Base-by-base conservation (phyloP, 2,113 vertebrate species). In the Microtus montanus region DNA sequence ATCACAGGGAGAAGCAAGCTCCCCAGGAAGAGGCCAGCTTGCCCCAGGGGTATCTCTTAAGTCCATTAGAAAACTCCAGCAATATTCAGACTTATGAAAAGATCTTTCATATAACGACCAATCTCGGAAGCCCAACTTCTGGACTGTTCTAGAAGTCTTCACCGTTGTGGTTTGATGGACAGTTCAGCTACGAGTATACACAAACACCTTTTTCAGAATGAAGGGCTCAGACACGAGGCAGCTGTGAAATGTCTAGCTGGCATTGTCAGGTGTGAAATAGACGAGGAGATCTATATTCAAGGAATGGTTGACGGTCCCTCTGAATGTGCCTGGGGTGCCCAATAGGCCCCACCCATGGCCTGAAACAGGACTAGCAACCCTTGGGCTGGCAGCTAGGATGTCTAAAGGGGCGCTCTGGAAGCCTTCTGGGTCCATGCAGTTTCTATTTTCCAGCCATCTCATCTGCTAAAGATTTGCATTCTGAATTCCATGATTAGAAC, bases 391-490 rank as follows among this genome's bases (percentile, higher is more conserved):
- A 52, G 95, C 71, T 96, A 74, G 87, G 82, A 94, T 88, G 52
- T 85, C 91, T 19, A 22, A 49, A 84, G 83, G 58, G 49, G 63
- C 82, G 68, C 94, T 88, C 84, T 84, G 91, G 93, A 90, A 80
- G 61, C 78, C 80, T 87, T 35, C 84, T 66, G 95, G 75, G 70
- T 52, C 79, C 58, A 66, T 38, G 83, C 91, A 92, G 58, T 95
- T 95, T 91, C 93, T 96, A 47, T 73, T 93, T 89, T 52, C 92
- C 84, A 92, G 86, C 74, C 83, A 12, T 85, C 61, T 96, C 96
- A 87, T 95, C 91, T 95, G 96, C 92, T 95, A 93, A 94, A 96
- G 90, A 92, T 97, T 96, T 93, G 80, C 66, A 64, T 94, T 93
- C 80, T 92, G 70, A 88, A 90, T 95, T 84, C 94, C 44, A 28